phyloP scores from a whole-genome alignment of 2,113 vertebrate species.

The Semnornis frantzii region DNA sequence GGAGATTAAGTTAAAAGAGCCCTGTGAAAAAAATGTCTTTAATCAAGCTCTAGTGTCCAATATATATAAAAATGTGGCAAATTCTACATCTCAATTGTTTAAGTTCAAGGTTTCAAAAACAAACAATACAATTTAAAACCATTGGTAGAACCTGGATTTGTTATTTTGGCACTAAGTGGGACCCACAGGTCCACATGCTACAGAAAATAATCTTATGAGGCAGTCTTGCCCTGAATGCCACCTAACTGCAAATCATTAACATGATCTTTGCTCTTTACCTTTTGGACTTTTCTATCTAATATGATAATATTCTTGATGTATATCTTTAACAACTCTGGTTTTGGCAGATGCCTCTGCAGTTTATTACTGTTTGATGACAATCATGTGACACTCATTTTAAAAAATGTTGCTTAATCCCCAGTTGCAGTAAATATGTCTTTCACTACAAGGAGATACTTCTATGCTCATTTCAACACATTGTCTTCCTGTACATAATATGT shows the following conservation, averaged over 20 bases:
- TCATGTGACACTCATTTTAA: not conserved
- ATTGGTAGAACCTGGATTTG: not conserved
- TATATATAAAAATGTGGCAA: not conserved
- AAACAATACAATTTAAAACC: not conserved
- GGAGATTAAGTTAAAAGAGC: not conserved
- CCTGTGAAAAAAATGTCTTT: not conserved
- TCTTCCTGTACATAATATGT: not conserved
- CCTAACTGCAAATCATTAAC: not conserved
- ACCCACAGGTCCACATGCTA: not conserved
- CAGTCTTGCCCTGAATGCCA: not conserved
- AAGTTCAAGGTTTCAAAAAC: not conserved
- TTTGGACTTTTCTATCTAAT: slow-evolving; percentile 17
- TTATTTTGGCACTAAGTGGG: not conserved
- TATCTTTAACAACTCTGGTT: not conserved
- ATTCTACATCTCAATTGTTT: not conserved
- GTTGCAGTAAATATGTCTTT: not conserved
- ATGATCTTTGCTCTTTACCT: slow-evolving; percentile 27
- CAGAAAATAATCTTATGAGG: not conserved
- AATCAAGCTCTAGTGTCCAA: not conserved
- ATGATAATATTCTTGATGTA: not conserved
- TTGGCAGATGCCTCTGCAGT: not conserved
- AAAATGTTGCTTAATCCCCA: not conserved
- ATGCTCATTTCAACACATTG: not conserved
- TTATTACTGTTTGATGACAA: not conserved
- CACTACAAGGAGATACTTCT: not conserved